Evolutionary conservation across 1,140 invertebrate species (phyloP).

Genomic region (Thaumatotibia leucotreta): DNA sequence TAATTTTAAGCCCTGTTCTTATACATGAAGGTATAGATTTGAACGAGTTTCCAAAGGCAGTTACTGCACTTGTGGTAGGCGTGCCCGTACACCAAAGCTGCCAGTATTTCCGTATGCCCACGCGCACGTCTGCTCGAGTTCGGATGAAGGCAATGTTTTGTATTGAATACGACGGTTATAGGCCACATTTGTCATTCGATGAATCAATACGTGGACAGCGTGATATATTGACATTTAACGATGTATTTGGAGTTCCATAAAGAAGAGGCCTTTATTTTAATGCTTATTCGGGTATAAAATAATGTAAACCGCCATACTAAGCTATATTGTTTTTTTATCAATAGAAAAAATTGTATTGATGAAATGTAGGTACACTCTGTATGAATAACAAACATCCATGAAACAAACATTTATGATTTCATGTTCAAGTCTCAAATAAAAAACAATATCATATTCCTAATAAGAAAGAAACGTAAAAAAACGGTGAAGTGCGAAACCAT

Average conservation of each 20-base stretch:
- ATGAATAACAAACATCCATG: too few species aligned
- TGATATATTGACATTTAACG: conserved; percentile 3
- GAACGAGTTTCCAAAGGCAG: background rate
- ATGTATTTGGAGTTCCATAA: background rate
- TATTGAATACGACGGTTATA: background rate
- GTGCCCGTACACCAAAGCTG: too few species aligned
- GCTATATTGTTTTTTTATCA: too few species aligned
- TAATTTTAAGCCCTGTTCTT: background rate
- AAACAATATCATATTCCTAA: too few species aligned
- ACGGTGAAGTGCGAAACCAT: too few species aligned
- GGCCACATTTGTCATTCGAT: background rate
- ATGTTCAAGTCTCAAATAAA: too few species aligned
- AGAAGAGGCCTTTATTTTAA: background rate
- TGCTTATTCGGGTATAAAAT: too few species aligned
- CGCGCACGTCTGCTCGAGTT: background rate
- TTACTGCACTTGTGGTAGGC: background rate
- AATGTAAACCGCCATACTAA: too few species aligned
- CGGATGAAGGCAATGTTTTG: background rate
- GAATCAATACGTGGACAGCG: background rate
- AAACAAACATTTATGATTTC: too few species aligned
- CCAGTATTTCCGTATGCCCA: conserved; percentile 4
- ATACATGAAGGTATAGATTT: background rate
- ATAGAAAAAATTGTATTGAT: too few species aligned
- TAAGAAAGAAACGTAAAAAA: too few species aligned
- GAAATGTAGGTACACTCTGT: too few species aligned